Evolutionary conservation across 2,113 vertebrate genomes (phyloP).

Genomic region (Apodemus speciosus): DNA sequence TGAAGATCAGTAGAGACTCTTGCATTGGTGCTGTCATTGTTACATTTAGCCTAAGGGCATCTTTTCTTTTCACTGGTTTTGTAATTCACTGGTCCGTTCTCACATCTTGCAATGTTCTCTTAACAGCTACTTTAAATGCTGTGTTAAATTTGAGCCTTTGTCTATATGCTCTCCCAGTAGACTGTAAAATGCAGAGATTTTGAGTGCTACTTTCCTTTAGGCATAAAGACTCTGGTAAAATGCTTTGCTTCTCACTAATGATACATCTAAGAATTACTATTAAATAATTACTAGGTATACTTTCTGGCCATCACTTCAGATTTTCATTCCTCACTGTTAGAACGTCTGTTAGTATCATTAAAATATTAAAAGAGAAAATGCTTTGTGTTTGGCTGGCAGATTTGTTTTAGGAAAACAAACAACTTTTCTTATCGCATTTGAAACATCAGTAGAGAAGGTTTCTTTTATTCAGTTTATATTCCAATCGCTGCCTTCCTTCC

Average conservation of each 20-base stretch:
- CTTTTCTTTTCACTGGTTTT: conserved; percentile 5
- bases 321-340: background rate
- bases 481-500: too few species aligned
- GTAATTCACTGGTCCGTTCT: background rate
- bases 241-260: background rate
- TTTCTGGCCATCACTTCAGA: background rate
- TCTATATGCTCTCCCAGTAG: background rate
- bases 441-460: conserved; percentile 29
- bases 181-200: background rate
- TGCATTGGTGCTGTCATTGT: background rate
- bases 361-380: background rate
- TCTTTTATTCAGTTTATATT: background rate
- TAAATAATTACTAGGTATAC: conserved; percentile 2
- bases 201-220: background rate
- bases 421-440: background rate
- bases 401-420: background rate
- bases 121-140: conserved; percentile 20
- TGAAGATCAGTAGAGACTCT: background rate
- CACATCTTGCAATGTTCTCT: background rate
- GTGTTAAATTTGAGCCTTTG: background rate
- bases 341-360: background rate
- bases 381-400: background rate
- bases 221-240: background rate
- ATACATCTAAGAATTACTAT: background rate
- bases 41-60: background rate